Conservation (phyloP, 2,113 vertebrate species). For the Peucedramus taeniatus region DNA sequence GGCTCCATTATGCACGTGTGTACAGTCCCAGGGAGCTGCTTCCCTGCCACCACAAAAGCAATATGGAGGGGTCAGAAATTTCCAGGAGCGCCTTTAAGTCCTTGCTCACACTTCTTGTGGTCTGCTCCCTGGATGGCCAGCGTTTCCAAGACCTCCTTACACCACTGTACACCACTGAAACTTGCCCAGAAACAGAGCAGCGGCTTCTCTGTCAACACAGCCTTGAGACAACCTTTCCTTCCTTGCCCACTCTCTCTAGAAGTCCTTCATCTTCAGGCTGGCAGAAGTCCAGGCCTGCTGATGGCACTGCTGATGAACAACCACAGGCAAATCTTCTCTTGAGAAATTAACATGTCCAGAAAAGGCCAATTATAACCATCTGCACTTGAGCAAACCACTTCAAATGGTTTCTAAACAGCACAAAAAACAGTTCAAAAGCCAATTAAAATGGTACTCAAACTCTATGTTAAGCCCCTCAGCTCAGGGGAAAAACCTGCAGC, state of each 20-base stretch:
- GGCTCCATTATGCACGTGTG: rapidly evolving
- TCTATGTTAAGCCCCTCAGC: neutral
- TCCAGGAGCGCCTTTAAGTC: neutral
- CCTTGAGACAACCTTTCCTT: neutral
- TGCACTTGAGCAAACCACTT: neutral
- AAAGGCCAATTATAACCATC: neutral
- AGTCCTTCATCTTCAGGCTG: neutral
- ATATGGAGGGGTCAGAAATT: neutral
- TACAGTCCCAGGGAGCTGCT: neutral
- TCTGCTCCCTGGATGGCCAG: neutral
- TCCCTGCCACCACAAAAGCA: neutral
- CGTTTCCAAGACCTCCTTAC: neutral
- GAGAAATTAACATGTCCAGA: neutral
- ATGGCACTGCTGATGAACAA: neutral
- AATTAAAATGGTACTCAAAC: neutral
- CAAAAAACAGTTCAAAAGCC: neutral
- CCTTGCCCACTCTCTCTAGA: rapidly evolving
- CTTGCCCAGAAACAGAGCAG: neutral
- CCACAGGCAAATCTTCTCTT: neutral
- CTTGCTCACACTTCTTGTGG: neutral
- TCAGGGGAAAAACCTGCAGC: neutral
- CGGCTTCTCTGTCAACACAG: neutral
- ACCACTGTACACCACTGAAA: neutral
- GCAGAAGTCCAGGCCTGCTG: neutral
- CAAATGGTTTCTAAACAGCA: neutral